Evolutionary conservation across 2,113 vertebrate species (phyloP).

Genomic region (Bothrops jararaca): DNA sequence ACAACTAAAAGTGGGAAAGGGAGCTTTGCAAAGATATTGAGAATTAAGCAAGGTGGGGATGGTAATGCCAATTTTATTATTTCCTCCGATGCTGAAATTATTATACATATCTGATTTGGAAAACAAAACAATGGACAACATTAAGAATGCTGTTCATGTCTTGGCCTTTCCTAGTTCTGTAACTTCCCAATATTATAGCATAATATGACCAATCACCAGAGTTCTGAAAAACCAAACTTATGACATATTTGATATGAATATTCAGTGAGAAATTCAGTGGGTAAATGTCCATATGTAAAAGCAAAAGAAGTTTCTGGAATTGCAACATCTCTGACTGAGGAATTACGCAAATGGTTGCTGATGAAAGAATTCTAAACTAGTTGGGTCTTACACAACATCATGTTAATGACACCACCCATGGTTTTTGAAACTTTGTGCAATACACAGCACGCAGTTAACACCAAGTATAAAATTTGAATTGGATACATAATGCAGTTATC

Average conservation of each 20-base stretch:
- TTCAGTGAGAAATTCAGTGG: neutral
- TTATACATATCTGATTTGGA: neutral
- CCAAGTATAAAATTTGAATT: neutral
- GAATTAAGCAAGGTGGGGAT: neutral
- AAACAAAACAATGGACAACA: rapidly evolving
- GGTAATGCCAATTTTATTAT: neutral
- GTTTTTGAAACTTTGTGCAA: neutral
- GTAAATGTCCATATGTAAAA: neutral
- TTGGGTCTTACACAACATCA: neutral
- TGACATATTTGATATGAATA: neutral
- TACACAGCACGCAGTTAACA: neutral
- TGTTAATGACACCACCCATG: neutral
- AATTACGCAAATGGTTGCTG: neutral
- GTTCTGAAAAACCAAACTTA: neutral
- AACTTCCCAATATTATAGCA: neutral
- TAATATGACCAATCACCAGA: neutral
- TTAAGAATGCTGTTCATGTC: neutral
- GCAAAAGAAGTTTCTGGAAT: neutral
- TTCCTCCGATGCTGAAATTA: neutral
- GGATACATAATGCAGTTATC: neutral
- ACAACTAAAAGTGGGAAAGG: neutral
- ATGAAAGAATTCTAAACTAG: neutral
- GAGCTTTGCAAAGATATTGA: neutral
- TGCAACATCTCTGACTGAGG: neutral
- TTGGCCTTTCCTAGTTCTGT: neutral